Base-by-base conservation (phyloP, 2,888 invertebrate species). In the Dioctria rufipes region DNA sequence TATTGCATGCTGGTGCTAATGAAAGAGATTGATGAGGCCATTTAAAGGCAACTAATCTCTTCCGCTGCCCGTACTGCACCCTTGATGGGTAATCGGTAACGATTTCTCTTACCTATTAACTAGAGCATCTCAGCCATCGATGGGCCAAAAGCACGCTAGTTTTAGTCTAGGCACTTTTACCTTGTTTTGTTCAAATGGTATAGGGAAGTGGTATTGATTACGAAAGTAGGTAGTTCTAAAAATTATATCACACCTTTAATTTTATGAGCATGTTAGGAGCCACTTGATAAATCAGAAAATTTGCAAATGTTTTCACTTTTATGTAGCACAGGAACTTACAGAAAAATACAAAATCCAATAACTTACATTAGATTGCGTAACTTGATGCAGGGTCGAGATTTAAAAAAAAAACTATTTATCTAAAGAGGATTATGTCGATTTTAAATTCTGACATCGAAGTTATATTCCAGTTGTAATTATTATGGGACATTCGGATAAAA, bases 41-140 rank as follows among this genome's bases (percentile, higher is more conserved):
- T 77, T 77, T 77, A 46, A 77, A 63, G 77, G 77, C 77, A 43
- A 49, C 61, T 77, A 77, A 77, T 77, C 77, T 77, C 49, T 77
- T 77, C 77, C 77, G 77, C 40, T 66, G 46, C 43, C 43, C 61
- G 25, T 58, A 25, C 60, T 73, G 73, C 60, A 58, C 73, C 43
- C 42, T 73, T 25, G 42, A 8, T 8, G 43, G 42, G 42, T 4
- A 71, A n/a, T 43, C 13, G 42, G 42, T 4, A 71, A n/a, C 25
- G 5, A 2, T 60, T 40, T 5, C 5, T 73, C 39, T 4, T 49
- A 25, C 25, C 39, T 11, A 69, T 69, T 69, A 69, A 69, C 51
- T 51, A 51, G 69, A 49, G 6, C 13, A 46, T 25, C 51, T 11
- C 54, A 11, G 25, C 25, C 40, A 51, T 39, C 58, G 73, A 73